Evolutionary conservation across 2,888 invertebrate species (phyloP), one percentile per base, ranked within the genome.

Genomic region (Sesamia inferens): DNA sequence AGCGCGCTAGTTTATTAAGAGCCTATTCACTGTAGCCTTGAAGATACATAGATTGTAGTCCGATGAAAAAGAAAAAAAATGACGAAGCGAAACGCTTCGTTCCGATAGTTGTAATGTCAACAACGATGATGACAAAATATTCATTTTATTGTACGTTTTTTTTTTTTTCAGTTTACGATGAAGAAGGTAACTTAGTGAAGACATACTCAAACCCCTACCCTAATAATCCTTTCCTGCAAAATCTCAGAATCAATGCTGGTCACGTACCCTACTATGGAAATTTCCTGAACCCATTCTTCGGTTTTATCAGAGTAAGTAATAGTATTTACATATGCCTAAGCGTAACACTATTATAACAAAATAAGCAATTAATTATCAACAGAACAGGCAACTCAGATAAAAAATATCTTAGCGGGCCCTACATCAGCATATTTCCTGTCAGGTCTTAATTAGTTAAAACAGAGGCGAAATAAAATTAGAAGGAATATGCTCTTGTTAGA

Each of bases 161-260:
- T 44, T 31, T 19, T 31, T 31, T 82, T 92, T 11, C 90, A 96
- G 96, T 96, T 89, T 96, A 95, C 78, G 95, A 96, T 76, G 96
- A 94, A 82, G 91, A 93, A 65, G 96, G 96, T 3, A 93, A 92
- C 79, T 78, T 96, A 19, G 92, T 96, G 78, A 94, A 94, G 81
- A 94, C 93, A 0, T 93, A 91, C 78, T 88, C 91, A 16, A 94
- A 93, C 74, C 93, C 94, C 0, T 92, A 91, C 63, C 81, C 81
- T 14, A 71, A 80, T 19, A 95, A 94, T 71, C 94, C 94, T 0
- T 92, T 92, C 58, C 86, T 93, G 8, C 91, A 91, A 44, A 90
- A 92, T 68, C 83, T 93, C 39, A 88, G 91, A 13, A 86, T 89
- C n/a, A 92, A 91, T 59, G 90, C 91, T 14, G 94, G 92, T 11